These are phyloP conservation scores for Chrysopilus asiliformis DNA, from an alignment of 2,888 invertebrate species.

Conservation along the genomic window DNA sequence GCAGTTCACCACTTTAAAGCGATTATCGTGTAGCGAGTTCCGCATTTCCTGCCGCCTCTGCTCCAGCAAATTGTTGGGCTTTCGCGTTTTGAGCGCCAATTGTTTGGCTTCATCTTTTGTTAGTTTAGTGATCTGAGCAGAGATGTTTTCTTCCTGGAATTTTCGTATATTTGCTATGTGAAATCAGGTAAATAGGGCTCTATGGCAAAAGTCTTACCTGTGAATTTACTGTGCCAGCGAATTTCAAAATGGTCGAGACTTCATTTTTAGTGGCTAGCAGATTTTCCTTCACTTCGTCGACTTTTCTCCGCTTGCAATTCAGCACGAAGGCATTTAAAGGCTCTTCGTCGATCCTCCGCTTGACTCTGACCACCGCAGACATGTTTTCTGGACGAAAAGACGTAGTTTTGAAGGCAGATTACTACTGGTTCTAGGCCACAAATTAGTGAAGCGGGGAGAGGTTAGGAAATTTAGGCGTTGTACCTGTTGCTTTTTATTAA, in stretches of 20 bases:
- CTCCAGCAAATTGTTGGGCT: constrained; percentile 33
- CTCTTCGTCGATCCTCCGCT: constrained; percentile 56
- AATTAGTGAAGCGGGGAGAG: no score
- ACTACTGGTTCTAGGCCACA: no score
- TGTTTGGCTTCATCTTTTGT: constrained; percentile 38
- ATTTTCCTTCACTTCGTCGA: constrained; percentile 31
- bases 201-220: constrained; percentile 38
- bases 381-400: constrained; percentile 17
- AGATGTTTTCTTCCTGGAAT: constrained; percentile 36
- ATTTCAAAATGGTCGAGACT: constrained; percentile 51
- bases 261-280: constrained; percentile 27
- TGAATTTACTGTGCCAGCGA: constrained; percentile 55
- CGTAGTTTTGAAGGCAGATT: no score
- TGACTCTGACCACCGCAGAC: constrained; percentile 50
- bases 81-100: constrained; percentile 38
- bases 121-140: constrained; percentile 36
- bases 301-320: constrained; percentile 55
- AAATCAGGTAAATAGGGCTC: no score
- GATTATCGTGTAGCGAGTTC: constrained; percentile 37
- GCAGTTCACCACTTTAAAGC: constrained; percentile 47
- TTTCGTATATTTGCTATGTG: no score
- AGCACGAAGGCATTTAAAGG: constrained; percentile 57
- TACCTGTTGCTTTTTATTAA: no score
- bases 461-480: no score
- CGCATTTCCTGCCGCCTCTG: constrained; percentile 38